Evolutionary conservation across 2,113 vertebrate genomes (phyloP).

Genomic region (Vicugna pacos): DNA sequence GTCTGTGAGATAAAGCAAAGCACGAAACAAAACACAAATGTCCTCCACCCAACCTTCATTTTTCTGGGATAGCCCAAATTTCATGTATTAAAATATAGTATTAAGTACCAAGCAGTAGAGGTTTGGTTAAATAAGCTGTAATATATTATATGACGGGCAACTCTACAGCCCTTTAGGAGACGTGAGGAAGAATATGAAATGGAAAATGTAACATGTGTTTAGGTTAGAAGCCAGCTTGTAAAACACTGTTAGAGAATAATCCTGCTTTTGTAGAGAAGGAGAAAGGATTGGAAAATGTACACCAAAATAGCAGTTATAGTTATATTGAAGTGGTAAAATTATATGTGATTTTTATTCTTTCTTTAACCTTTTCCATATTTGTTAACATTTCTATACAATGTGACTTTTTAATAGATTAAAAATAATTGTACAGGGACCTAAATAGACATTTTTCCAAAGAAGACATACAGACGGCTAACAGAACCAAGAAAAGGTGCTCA

Average conservation of each 20-base stretch:
- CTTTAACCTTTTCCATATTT: conserved; percentile 35
- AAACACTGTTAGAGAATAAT: neutral
- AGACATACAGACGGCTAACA: too few relatives aligned
- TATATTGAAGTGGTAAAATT: neutral
- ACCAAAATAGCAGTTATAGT: conserved; percentile 31
- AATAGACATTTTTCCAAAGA: too few relatives aligned
- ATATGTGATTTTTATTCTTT: neutral
- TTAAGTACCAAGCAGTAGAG: neutral
- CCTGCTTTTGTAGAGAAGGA: neutral
- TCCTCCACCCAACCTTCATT: neutral
- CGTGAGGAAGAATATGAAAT: neutral
- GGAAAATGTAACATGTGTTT: neutral
- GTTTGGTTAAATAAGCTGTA: conserved; percentile 34
- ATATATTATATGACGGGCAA: neutral
- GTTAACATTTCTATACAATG: neutral
- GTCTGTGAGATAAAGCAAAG: conserved; percentile 34
- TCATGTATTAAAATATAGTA: neutral
- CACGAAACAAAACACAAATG: conserved; percentile 2
- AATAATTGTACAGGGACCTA: neutral
- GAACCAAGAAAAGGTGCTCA: too few relatives aligned
- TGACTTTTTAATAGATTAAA: neutral
- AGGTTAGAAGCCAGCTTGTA: neutral
- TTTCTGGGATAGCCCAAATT: neutral
- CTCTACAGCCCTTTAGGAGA: neutral
- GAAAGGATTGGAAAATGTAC: neutral